Evolutionary conservation across 1,140 invertebrate species (phyloP), one percentile per base, ranked within the genome.

Genomic region (Melipona quadrifasciata): DNA sequence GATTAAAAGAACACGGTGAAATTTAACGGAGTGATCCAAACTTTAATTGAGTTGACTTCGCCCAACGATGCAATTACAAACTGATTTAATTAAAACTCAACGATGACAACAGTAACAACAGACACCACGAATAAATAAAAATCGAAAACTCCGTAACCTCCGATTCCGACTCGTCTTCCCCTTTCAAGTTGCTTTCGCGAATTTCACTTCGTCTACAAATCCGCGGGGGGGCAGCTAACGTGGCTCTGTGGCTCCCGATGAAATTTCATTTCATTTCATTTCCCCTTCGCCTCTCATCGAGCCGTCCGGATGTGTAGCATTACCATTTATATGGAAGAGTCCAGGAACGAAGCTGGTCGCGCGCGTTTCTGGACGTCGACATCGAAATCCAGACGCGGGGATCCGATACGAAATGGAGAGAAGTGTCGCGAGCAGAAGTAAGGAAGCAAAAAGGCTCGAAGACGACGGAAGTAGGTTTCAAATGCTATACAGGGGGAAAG

Each of bases 361-460:
- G 68, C 16, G 47, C 61, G 4, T 24, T 57, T 57, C 55, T 82
- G 70, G 80, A 79, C 58, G 55, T 80, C 76, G 76, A 89, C 61
- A 27, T 84, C 76, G 80, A 86, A 89, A 88, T 89, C 87, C 82
- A 61, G 76, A 74, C 73, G 31, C 39, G 24, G 34, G 73, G 87
- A 88, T 73, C 68, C 78, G 82, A 82, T 77, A 85, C 74, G 86
- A 85, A 76, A 78, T 57, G 70, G 80, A 84, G 85, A 82, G 88
- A 87, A 81, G 81, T 81, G 86, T 89, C 83, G 86, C 58, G 80
- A 85, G 81, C 85, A 84, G 88, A 90, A 81, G 77, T 74, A 70
- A 76, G 71, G 64, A 10, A 65, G 72, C 57, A 86, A 87, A 83
- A 79, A 80, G 39, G 70, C 80, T 64, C 57, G 71, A 64, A 80